phyloP scores from a whole-genome alignment of 2,888 invertebrate species.

The Dusona sp. region DNA sequence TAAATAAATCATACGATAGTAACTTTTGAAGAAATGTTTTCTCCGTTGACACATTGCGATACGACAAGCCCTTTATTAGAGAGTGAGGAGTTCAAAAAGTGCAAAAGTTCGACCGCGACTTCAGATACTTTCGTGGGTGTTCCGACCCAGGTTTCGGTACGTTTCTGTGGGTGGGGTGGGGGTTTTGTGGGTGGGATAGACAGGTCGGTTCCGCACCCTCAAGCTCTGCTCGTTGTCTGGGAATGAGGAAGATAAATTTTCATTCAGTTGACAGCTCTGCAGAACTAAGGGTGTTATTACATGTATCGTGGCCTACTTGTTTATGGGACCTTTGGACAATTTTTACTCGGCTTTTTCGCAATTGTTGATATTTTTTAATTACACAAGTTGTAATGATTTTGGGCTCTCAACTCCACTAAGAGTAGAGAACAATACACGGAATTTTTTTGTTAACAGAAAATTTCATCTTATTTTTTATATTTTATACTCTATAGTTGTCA shows the following conservation, averaged over 20 bases:
- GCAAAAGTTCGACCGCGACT: background rate
- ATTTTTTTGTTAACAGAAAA: background rate
- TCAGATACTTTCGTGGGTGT: background rate
- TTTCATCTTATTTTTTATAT: background rate
- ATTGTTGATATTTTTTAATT: background rate
- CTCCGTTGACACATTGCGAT: no score
- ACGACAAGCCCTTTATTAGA: background rate
- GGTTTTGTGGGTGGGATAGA: no score
- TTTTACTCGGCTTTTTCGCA: background rate
- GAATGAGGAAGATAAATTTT: background rate
- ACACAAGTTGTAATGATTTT: background rate
- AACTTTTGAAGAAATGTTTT: no score
- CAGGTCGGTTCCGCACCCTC: background rate
- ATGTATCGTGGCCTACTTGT: background rate
- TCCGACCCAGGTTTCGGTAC: no score
- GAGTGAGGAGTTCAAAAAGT: background rate
- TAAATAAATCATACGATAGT: no score
- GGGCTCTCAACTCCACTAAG: background rate
- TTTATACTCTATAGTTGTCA: background rate
- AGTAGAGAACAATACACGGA: background rate
- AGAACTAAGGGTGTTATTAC: background rate
- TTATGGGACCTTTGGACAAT: background rate
- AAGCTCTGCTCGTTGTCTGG: background rate
- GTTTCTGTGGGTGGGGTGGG: no score
- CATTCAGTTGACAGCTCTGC: conserved; percentile 14